Conservation (phyloP, 2,888 invertebrate genomes). For the Trichopoda pennipes region DNA sequence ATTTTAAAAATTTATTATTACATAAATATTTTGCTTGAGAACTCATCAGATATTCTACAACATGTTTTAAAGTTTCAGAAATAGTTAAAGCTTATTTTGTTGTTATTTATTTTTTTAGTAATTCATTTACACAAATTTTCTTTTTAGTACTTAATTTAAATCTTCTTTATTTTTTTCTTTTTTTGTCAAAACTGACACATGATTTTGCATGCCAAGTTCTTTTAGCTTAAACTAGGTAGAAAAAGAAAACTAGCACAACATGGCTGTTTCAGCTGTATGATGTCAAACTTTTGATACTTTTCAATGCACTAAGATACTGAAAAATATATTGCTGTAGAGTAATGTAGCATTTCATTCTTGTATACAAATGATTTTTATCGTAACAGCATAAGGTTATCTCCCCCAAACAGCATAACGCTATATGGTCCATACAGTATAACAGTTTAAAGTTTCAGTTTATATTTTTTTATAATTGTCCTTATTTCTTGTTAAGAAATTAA, state of each 20-base stretch:
- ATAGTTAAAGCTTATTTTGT: no score
- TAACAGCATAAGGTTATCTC: constrained; percentile 42
- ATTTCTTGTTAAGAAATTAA: constrained; percentile 8
- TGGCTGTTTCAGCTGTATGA: constrained; percentile 37
- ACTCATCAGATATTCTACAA: no score
- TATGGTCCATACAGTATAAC: not conserved
- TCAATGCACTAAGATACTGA: constrained; percentile 16
- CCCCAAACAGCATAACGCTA: not conserved
- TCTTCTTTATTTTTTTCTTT: not conserved
- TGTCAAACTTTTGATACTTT: constrained; percentile 57
- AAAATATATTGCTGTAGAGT: not conserved
- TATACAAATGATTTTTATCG: constrained; percentile 15
- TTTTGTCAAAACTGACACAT: constrained; percentile 31
- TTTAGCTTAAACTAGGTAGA: constrained; percentile 51
- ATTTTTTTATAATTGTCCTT: constrained; percentile 9
- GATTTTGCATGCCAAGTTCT: constrained; percentile 40
- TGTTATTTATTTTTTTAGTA: no score
- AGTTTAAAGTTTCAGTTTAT: constrained; percentile 19
- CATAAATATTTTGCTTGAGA: no score
- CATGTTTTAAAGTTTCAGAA: no score
- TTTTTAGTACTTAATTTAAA: not conserved
- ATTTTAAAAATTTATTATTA: no score
- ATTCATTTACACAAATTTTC: not conserved
- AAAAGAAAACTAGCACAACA: constrained; percentile 21
- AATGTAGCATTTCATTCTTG: constrained; percentile 1